Conservation (phyloP, 2,888 invertebrate genomes). For the Heliconius sara region DNA sequence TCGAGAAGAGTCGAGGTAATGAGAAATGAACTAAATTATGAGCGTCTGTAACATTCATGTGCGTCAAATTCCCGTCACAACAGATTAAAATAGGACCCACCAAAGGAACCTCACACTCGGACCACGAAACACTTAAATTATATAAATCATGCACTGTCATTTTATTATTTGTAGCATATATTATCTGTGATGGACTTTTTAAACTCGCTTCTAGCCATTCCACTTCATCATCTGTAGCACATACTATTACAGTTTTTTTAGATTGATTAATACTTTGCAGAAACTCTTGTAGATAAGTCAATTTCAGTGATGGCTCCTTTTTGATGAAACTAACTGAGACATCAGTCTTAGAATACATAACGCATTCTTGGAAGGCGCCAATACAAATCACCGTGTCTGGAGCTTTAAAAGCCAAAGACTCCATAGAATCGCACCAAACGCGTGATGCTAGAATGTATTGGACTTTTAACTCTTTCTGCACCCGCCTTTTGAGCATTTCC, state of each 20-base stretch:
- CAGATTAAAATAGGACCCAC: conserved; percentile 85
- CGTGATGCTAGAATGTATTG: conserved; percentile 85
- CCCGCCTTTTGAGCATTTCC: conserved; percentile 71
- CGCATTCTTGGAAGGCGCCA: conserved; percentile 89
- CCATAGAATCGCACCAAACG: conserved; percentile 86
- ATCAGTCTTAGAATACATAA: conserved; percentile 86
- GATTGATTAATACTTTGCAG: conserved; percentile 71
- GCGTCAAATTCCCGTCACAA: conserved; percentile 86
- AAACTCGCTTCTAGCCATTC: conserved; percentile 63
- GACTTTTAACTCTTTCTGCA: conserved; percentile 72
- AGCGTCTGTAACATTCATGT: conserved; percentile 86
- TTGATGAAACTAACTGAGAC: conserved; percentile 67
- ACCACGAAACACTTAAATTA: conserved; percentile 69
- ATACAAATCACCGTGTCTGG: conserved; percentile 87
- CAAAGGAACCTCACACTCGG: conserved; percentile 68
- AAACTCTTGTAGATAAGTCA: conserved; percentile 73
- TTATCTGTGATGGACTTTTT: conserved; percentile 54
- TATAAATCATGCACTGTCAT: conserved; percentile 73
- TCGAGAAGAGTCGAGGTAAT: conserved; percentile 85
- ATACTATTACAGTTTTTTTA: conserved; percentile 86
- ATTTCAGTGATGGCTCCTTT: conserved; percentile 67
- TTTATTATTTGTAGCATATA: conserved; percentile 65
- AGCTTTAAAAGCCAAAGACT: conserved; percentile 81
- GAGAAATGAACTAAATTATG: conserved; percentile 89
- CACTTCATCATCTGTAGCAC: conserved; percentile 84